phyloP scores from a whole-genome alignment of 2,888 invertebrate genomes.

The Pherbina coryleti region DNA sequence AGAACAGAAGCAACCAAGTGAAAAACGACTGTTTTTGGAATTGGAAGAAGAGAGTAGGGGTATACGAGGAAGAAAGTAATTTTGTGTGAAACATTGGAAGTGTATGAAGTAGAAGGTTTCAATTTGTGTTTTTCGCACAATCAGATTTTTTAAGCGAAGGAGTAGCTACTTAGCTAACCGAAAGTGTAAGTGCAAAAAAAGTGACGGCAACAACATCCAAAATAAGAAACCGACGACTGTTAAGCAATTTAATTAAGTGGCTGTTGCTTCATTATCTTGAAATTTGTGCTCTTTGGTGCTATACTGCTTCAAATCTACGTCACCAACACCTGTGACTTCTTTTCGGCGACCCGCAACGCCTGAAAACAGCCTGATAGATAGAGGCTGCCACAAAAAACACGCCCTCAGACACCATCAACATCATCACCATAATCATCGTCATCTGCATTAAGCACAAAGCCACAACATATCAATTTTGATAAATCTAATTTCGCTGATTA shows the following conservation, averaged over 20 bases:
- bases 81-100: background rate
- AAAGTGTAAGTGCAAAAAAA: background rate
- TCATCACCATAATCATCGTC: background rate
- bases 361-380: background rate
- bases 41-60: no score
- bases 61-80: background rate
- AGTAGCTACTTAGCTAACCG: background rate
- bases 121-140: background rate
- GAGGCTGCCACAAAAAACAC: no score
- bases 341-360: background rate
- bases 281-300: background rate
- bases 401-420: background rate
- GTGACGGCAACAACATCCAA: no score
- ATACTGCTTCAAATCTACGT: background rate
- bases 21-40: no score
- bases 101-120: background rate
- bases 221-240: no score
- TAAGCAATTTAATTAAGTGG: no score
- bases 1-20: background rate
- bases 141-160: background rate
- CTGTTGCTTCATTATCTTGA: background rate
- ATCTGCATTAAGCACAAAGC: background rate
- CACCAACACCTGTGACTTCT: background rate
- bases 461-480: conserved; percentile 34
- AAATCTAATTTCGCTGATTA: conserved; percentile 29